Evolutionary conservation across 2,113 vertebrate genomes (phyloP).

Genomic region (Laticauda laticaudata): DNA sequence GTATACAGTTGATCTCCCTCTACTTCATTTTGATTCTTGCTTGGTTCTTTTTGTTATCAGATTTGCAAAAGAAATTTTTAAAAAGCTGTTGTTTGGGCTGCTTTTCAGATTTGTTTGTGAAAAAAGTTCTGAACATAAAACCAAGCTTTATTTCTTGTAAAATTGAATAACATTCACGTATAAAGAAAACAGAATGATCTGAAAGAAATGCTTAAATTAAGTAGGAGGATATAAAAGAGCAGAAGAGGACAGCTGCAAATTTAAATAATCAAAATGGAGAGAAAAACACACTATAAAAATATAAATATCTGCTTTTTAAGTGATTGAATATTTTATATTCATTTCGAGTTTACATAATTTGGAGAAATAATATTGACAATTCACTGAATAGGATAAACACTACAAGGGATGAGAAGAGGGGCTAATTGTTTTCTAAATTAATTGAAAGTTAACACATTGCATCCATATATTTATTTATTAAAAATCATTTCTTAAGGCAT

Average conservation of each 20-base stretch:
- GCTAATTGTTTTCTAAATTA: not conserved
- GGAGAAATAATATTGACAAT: constrained; percentile 10
- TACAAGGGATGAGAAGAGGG: not conserved
- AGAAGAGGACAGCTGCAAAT: constrained; percentile 17
- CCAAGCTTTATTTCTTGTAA: constrained; percentile 5
- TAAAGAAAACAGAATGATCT: not conserved
- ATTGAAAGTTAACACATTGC: not conserved
- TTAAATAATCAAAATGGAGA: constrained; percentile 27
- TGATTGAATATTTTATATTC: constrained; percentile 9
- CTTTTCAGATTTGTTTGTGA: not conserved
- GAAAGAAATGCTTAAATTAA: constrained; percentile 5
- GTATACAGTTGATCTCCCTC: not conserved
- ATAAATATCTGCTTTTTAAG: constrained; percentile 4
- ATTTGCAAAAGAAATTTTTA: not conserved
- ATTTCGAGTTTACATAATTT: constrained; percentile 20
- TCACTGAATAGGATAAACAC: not conserved
- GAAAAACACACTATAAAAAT: constrained; percentile 10
- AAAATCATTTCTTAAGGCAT: not conserved
- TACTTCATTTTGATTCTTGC: not conserved
- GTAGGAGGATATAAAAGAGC: not conserved
- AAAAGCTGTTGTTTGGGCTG: constrained; percentile 12
- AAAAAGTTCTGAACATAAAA: constrained; percentile 4
- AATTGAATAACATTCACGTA: not conserved
- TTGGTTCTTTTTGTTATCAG: not conserved
- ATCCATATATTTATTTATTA: not conserved